Evolutionary conservation across 2,888 invertebrate genomes (phyloP), one percentile per base, ranked within the genome.

Genomic region (Strigamia crassipes): DNA sequence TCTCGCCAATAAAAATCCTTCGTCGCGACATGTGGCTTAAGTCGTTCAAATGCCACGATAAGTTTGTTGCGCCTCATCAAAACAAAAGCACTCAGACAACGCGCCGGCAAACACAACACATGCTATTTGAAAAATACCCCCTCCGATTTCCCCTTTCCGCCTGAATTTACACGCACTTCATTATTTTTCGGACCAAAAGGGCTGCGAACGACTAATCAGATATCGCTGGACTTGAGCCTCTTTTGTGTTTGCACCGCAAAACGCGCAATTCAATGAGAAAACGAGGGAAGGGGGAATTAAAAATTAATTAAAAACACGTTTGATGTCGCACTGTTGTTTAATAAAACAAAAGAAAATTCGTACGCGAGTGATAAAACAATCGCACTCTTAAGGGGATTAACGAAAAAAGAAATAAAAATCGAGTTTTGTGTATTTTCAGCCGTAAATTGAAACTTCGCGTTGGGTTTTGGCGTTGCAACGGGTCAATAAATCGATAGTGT

Each of bases 1-100:
- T 66, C 61, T 18, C 61, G 61, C 61, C 61, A 66, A 66, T 66
- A 66, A 66, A 66, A 66, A 66, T 66, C 61, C 23, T 66, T 23
- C 61, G 21, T 66, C 61, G 21, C 61, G 61, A 66, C 61, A 66
- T 66, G 61, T 46, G 61, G 61, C 61, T 66, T 66, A 66, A 66
- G 61, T 18, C 61, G 21, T 66, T 21, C n/a, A 66, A 66, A 66
- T 21, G 61, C 61, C 61, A 66, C 18, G 61, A 66, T 21, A 21
- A n/a, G 21, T 66, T 66, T 66, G 61, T 66, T 66, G 21, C 61
- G 61, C 61, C 21, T 66, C 61, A 21, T 66, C 61, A 21, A 66
- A 66, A 66, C 61, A 66, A 66, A 66, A 66, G 61, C 23, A 66
- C 61, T 46, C 15, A 5, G 61, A 61, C 9, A 27, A 27, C 27